Evolutionary conservation across 2,113 vertebrate genomes (phyloP).

Genomic region (Dipodomys merriami): DNA sequence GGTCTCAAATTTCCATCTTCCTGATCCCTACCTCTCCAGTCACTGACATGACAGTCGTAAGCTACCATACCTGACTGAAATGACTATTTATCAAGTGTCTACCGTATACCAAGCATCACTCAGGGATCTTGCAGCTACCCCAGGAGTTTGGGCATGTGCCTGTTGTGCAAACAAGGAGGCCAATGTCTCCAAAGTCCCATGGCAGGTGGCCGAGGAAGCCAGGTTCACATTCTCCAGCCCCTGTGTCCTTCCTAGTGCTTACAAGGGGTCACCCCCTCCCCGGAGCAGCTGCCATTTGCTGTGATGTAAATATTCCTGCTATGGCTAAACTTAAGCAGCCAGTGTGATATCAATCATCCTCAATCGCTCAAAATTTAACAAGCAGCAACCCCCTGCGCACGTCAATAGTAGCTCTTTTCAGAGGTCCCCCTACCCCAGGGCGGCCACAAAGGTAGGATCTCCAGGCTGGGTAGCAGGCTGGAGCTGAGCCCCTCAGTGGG

Average conservation of each 20-base stretch:
- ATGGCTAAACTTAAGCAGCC: no score
- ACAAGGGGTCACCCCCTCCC: neutral
- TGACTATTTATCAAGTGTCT: neutral
- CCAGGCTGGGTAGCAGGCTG: neutral
- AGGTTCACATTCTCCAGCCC: neutral
- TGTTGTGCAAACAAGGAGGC: slow-evolving; percentile 3
- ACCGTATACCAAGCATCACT: neutral
- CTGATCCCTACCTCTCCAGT: no score
- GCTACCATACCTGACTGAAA: no score
- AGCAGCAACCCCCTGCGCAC: neutral
- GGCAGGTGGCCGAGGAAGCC: neutral
- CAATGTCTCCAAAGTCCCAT: neutral
- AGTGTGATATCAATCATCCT: no score
- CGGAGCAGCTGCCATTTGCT: neutral
- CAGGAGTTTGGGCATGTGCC: neutral
- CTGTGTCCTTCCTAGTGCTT: neutral
- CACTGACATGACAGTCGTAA: no score
- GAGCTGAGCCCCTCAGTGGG: neutral
- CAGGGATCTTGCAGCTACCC: neutral
- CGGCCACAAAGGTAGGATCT: neutral
- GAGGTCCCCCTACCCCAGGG: neutral
- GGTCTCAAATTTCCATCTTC: no score
- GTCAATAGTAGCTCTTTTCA: neutral
- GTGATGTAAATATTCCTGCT: no score
- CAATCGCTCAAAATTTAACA: neutral